These are phyloP conservation scores for Loxodonta africana DNA, from an alignment of 2,113 vertebrate species.

Conservation along the genomic window DNA sequence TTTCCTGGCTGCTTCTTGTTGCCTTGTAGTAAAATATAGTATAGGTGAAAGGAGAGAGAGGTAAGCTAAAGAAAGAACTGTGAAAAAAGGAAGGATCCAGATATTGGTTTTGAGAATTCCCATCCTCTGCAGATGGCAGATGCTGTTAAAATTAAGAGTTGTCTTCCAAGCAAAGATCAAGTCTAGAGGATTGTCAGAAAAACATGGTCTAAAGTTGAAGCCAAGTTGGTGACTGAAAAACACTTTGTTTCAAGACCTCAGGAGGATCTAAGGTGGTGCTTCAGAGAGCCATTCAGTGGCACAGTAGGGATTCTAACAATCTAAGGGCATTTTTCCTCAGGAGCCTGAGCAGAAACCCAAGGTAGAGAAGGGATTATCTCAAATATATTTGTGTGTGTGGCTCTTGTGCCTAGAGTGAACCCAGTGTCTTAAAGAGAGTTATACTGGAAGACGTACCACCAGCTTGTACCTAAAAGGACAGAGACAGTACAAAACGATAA, in stretches of 20 bases:
- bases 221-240: not conserved
- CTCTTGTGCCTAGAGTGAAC: not conserved
- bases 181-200: not conserved
- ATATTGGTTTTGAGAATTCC: conserved; percentile 7
- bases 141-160: not conserved
- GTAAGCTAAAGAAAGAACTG: not conserved
- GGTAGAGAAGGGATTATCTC: not conserved
- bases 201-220: conserved; percentile 20
- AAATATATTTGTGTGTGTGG: not conserved
- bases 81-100: not conserved
- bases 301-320: not conserved
- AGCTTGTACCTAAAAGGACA: not conserved
- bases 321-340: not conserved
- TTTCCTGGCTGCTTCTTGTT: not conserved
- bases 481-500: not conserved
- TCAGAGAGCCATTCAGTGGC: not conserved
- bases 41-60: not conserved
- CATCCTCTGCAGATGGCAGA: not conserved
- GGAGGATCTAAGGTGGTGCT: not conserved
- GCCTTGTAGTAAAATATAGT: not conserved
- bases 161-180: not conserved
- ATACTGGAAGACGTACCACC: not conserved
- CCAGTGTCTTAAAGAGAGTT: not conserved
- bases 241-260: not conserved
- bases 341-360: not conserved